Conservation (phyloP, 2,797 vertebrate species). For the Chiroxiphia lanceolata region DNA sequence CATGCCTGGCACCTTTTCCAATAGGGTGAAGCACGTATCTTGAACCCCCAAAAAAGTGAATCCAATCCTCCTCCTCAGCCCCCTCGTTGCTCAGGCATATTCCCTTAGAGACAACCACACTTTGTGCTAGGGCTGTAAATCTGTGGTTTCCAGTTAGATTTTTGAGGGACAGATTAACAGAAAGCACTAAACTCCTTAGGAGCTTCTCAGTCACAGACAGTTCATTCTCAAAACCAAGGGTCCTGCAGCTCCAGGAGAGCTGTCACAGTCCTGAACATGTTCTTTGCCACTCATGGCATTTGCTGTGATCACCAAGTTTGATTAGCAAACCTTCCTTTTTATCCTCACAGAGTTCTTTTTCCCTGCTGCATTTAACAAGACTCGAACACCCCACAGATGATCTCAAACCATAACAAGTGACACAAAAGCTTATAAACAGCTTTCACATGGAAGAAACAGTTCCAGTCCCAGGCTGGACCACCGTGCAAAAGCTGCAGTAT, state of each 20-base stretch:
- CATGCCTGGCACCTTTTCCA: background rate
- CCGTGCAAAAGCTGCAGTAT: background rate
- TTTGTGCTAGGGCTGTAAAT: background rate
- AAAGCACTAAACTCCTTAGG: background rate
- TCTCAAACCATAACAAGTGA: background rate
- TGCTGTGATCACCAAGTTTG: background rate
- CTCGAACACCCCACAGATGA: background rate
- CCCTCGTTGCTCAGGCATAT: background rate
- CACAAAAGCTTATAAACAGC: background rate
- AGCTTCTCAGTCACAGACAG: background rate
- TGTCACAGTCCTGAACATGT: background rate
- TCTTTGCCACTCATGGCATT: background rate
- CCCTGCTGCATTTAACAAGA: fast-evolving
- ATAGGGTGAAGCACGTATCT: fast-evolving
- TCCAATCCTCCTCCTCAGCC: background rate
- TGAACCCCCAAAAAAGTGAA: background rate
- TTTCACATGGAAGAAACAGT: background rate
- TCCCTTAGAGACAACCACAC: background rate
- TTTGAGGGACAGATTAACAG: background rate
- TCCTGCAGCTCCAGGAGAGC: background rate
- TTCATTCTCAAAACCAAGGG: background rate
- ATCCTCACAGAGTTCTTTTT: background rate
- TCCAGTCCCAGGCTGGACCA: background rate
- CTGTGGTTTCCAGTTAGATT: background rate
- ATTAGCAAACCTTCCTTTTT: background rate